Base-by-base conservation (phyloP, 2,113 vertebrate genomes). In the Asarcornis scutulata region DNA sequence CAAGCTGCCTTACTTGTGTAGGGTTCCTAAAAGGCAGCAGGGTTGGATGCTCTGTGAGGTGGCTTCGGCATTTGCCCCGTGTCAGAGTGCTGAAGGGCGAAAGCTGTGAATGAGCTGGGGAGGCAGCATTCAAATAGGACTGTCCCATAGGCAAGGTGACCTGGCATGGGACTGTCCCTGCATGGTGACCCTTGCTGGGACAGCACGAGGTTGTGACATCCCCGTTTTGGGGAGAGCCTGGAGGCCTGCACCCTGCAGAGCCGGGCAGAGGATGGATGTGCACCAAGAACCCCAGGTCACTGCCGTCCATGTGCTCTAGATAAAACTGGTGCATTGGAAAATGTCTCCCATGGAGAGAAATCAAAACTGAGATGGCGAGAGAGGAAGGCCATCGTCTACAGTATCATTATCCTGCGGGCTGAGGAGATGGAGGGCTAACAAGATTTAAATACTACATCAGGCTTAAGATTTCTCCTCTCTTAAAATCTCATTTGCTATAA, bases 391-490 rank as follows among this genome's bases (percentile, higher is more conserved):
- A 2, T 76, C 8, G 12, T 71, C 71, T 73, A n/a, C 55, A 77
- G 38, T 60, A 89, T 92, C 86, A 77, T 22, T 82, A 40, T 48
- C 72, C 52, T 66, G 82, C 60, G 58, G 58, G 75, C 69, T 86
- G 58, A 83, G 74, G 81, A 92, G 58, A 93, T 94, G 77, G 88
- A 95, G 71, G 58, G 72, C 85, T 97, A 86, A 95, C 46, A 53
- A 81, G 82, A 91, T 95, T 96, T 89, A 93, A 92, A 86, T 67
- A 46, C 7, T 78, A 8, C 68, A 91, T 84, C 77, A 48, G 64
- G 92, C 80, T 86, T 90, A 81, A 46, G 9, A 89, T 93, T 96
- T 93, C 48, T 87, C 26, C 60, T 96, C 67, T 71, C 85, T 63
- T 73, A 79, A 93, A 91, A 88, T 75, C 64, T 13, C 56, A 91